A percentile compares a stretch with the other conserved stretches of the same genome.
phyloP scores from a whole-genome alignment of 2,113 vertebrate species.

The Nycticorax nycticorax region DNA sequence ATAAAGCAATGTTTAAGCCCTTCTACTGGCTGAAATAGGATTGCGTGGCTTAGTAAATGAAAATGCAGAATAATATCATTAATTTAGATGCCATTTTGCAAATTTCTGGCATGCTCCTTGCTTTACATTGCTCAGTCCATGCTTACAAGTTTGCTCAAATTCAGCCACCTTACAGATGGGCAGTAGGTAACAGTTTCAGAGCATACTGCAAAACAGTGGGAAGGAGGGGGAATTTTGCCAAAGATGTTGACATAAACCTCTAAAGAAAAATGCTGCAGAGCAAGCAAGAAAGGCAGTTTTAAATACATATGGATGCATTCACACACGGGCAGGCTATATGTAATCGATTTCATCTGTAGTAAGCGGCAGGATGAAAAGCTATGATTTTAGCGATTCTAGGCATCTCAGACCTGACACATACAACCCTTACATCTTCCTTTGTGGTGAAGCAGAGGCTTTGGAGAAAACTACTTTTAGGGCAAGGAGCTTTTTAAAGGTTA shows the following conservation, averaged over 20 bases:
- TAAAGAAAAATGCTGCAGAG: constrained; percentile 6
- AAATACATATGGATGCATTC: constrained; percentile 17
- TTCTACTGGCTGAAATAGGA: neutral
- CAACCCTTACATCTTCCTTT: neutral
- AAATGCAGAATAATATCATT: neutral
- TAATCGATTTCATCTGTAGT: constrained; percentile 20
- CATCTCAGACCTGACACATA: neutral
- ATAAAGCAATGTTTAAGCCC: neutral
- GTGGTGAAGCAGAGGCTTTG: neutral
- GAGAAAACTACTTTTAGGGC: neutral
- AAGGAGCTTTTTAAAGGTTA: constrained; percentile 18
- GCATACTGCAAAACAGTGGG: constrained; percentile 32
- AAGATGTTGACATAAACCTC: constrained; percentile 26
- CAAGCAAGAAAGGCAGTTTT: neutral
- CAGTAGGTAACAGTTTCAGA: neutral
- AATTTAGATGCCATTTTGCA: neutral
- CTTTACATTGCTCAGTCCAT: neutral
- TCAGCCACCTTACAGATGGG: constrained; percentile 8
- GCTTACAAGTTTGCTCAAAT: constrained; percentile 4
- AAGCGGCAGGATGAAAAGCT: constrained; percentile 19
- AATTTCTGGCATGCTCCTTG: neutral
- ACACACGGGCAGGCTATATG: neutral
- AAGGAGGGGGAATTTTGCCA: constrained; percentile 34
- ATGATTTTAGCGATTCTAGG: constrained; percentile 11
- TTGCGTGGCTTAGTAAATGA: neutral